Conservation (phyloP, 2,888 invertebrate genomes). For the Acleris literana region DNA sequence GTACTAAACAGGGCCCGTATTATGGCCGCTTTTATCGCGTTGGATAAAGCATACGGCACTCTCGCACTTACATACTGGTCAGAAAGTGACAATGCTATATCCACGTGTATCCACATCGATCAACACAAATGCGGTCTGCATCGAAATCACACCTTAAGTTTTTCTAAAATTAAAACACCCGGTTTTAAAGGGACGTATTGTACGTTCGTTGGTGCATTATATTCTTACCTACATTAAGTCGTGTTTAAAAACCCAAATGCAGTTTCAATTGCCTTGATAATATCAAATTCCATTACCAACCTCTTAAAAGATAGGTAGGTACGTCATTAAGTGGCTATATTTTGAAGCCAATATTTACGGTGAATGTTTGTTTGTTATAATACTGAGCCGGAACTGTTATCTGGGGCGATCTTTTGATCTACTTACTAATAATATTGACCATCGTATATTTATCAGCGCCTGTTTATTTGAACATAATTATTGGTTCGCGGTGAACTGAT, state of each 20-base stretch:
- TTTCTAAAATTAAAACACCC: no score
- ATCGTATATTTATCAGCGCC: conserved; percentile 50
- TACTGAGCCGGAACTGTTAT: conserved; percentile 40
- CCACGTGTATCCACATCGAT: no score
- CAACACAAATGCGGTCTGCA: no score
- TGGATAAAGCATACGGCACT: no score
- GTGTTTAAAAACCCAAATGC: not conserved
- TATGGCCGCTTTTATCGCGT: no score
- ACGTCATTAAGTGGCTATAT: conserved; percentile 13
- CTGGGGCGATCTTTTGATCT: conserved; percentile 61
- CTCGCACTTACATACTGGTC: no score
- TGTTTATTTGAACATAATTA: conserved; percentile 28
- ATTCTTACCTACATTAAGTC: not conserved
- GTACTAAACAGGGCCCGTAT: no score
- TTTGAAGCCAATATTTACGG: conserved; percentile 4
- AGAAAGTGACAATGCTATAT: no score
- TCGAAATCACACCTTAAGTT: no score
- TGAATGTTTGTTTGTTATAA: conserved; percentile 27
- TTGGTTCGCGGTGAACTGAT: conserved; percentile 19
- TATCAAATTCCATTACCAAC: conserved; percentile 13
- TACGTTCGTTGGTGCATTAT: no score
- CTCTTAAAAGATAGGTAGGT: conserved; percentile 6
- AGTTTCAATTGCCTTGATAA: conserved; percentile 6
- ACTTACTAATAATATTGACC: conserved; percentile 66
- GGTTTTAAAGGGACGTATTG: no score